These are phyloP conservation scores for Dryobota labecula DNA, from an alignment of 2,888 invertebrate species.

Conservation along the genomic window DNA sequence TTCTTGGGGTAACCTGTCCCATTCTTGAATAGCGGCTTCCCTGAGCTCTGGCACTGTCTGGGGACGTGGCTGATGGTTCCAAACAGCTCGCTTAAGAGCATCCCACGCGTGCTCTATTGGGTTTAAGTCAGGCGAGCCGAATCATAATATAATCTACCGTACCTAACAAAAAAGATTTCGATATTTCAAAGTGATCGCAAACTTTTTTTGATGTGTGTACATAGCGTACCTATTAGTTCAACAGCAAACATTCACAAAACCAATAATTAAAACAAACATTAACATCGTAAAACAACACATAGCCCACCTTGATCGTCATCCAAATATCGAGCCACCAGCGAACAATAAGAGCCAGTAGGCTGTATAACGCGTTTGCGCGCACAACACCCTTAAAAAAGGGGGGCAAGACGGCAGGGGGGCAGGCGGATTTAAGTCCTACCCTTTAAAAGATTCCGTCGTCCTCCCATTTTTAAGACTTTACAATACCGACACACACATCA, in stretches of 20 bases:
- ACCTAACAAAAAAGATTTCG: too few species aligned
- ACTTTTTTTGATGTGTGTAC: too few species aligned
- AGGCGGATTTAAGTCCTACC: slow-evolving; percentile 89
- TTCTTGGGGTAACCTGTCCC: too few species aligned
- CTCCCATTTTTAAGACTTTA: slow-evolving; percentile 91
- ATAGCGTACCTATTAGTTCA: too few species aligned
- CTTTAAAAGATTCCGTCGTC: slow-evolving; percentile 90
- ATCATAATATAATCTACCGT: too few species aligned
- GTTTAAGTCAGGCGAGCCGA: too few species aligned
- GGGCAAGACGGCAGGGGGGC: slow-evolving; percentile 75
- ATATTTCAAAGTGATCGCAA: too few species aligned
- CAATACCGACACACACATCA: slow-evolving; percentile 86
- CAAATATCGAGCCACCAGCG: slow-evolving; percentile 88
- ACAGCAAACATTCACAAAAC: neutral
- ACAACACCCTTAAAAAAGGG: slow-evolving; percentile 76
- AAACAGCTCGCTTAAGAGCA: too few species aligned
- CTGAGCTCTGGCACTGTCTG: too few species aligned
- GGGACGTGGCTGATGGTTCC: too few species aligned
- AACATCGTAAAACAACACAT: slow-evolving; percentile 79
- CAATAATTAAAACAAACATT: slow-evolving; percentile 16
- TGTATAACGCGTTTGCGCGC: slow-evolving; percentile 86
- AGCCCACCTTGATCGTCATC: slow-evolving; percentile 84
- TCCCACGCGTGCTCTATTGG: too few species aligned
- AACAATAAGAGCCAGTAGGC: slow-evolving; percentile 87
- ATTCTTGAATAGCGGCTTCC: too few species aligned